These are phyloP conservation scores for Acrobasis suavella DNA, from an alignment of 2,888 invertebrate species.

Conservation along the genomic window DNA sequence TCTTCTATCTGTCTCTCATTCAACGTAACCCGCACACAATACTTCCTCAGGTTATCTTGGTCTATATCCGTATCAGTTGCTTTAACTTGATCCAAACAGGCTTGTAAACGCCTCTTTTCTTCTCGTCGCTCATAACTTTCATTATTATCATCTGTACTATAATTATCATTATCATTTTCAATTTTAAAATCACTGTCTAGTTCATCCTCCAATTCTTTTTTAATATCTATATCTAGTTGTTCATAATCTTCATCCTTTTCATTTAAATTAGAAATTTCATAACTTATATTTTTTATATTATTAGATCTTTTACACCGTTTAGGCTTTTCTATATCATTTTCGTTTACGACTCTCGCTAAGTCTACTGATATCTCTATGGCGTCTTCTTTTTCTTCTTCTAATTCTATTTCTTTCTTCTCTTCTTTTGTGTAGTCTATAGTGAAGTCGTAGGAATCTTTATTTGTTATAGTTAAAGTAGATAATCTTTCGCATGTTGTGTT, in stretches of 20 bases:
- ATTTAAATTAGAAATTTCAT: background rate
- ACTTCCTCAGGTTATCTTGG: constrained; percentile 29
- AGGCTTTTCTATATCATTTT: background rate
- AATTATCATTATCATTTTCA: constrained; percentile 22
- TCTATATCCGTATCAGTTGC: constrained; percentile 28
- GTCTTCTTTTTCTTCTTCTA: background rate
- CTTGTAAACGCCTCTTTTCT: constrained; percentile 15
- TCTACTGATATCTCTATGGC: constrained; percentile 6
- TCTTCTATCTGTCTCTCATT: constrained; percentile 40
- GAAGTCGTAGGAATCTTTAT: constrained; percentile 24
- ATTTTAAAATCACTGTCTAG: constrained; percentile 12
- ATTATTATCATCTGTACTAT: background rate
- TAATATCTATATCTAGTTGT: constrained; percentile 13
- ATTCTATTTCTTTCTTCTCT: background rate
- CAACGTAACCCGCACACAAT: constrained; percentile 34
- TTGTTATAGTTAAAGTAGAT: constrained; percentile 19
- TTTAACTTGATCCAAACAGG: constrained; percentile 26
- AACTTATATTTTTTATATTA: background rate
- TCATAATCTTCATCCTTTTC: constrained; percentile 17
- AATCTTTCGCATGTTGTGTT: constrained; percentile 4
- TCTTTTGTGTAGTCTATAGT: constrained; percentile 18
- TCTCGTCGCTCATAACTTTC: background rate
- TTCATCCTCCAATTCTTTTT: constrained; percentile 8
- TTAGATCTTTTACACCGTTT: background rate
- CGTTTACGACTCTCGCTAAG: background rate